Percentiles rank a stretch among this genome's conserved stretches.
Conservation (phyloP, 2,113 vertebrate genomes). For the Romanogobio albipinnatus region DNA sequence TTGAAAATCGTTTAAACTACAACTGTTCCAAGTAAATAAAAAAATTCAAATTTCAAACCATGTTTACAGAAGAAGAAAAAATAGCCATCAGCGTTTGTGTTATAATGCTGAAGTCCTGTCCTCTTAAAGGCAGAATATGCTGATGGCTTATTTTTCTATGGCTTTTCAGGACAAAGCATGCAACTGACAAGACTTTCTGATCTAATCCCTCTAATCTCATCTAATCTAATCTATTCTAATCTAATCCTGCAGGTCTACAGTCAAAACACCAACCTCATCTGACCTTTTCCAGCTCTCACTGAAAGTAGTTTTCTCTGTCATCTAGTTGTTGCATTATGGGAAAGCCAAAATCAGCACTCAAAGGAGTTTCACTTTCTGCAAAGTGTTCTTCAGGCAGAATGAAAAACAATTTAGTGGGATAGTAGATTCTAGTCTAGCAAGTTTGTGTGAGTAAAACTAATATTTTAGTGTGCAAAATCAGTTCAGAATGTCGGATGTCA, state of each 20-base stretch:
- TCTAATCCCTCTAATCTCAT: constrained; percentile 5
- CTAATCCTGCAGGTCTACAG: not conserved
- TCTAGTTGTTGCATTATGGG: not conserved
- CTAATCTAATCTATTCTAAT: constrained; percentile 27
- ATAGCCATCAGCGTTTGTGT: not conserved
- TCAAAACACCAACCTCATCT: not conserved
- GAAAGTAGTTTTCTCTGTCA: not conserved
- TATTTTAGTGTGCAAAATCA: not conserved
- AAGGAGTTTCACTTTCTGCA: not conserved
- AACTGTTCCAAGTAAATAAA: not conserved
- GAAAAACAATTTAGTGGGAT: not conserved
- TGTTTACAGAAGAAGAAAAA: not conserved
- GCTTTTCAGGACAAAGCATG: constrained; percentile 15
- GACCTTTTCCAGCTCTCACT: not conserved
- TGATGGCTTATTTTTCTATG: constrained; percentile 4
- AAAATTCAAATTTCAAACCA: not conserved
- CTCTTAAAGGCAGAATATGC: not conserved
- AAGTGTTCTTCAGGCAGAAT: constrained; percentile 2
- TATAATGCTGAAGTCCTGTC: not conserved
- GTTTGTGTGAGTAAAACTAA: not conserved
- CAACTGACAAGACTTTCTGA: constrained; percentile 7
- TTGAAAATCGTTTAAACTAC: not conserved
- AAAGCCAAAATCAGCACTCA: constrained; percentile 10
- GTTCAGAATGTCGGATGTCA: not conserved
- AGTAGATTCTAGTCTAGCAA: not conserved